Base-by-base conservation (phyloP, 2,888 invertebrate species). In the Linnaemya tessellans region DNA sequence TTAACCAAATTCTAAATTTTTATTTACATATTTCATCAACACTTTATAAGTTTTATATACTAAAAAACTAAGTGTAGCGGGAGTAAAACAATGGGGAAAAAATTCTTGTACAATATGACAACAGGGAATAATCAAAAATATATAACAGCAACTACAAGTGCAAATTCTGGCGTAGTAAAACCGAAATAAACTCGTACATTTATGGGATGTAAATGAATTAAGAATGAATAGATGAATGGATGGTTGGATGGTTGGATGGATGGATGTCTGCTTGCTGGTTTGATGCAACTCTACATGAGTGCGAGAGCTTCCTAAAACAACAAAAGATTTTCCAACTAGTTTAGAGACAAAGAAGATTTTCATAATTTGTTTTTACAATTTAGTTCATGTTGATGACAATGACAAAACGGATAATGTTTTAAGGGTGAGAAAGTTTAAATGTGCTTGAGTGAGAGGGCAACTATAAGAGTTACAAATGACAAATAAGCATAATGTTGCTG, bases 241-340 rank as follows among this genome's bases (percentile, higher is more conserved):
- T 78, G 64, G 7, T 18, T 67, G 51, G 13, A 11, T 11, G 13
- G 13, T 13, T 41, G 41, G 38, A 5, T 30, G 30, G 30, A 80
- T 80, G 56, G 9, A 46, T 67, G 46, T 15, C n/a, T 46, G 54
- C 5, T 8, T 46, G 65, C 38, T 25, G 41, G 64, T 13, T 13
- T 67, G 5, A 35, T 43, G 15, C 1, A 49, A 73, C 10, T n/a
- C n/a, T 13, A 13, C n/a, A 38, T 13, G 49, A 30, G 38, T 20
- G 15, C 3, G 56, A 18, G 38, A 65, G 22, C 35, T 22, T 46
- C 49, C 10, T 80, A 67, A 64, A 60, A 75, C n/a, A 43, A 82
- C 79, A 85, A 85, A 85, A 74, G 79, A 82, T 70, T 84, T 79
- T 56, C 51, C 49, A 82, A 85, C 62, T 79, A 75, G 58, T 82